These are phyloP conservation scores for Cephalotes varians DNA, from an alignment of 2,888 invertebrate genomes.

Conservation along the genomic window DNA sequence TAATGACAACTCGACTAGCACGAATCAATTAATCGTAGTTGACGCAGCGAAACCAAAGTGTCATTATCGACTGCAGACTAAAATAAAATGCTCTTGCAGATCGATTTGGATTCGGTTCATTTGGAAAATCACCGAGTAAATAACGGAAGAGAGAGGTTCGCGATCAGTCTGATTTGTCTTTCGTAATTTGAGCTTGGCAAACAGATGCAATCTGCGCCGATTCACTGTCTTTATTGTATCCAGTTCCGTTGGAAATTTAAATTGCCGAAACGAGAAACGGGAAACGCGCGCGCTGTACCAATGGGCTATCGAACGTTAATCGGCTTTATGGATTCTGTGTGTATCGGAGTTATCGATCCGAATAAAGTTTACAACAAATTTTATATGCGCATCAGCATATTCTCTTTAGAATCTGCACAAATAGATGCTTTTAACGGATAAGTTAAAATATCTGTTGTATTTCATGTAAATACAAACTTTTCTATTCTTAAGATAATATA, in stretches of 20 bases:
- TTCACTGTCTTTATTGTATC: slow-evolving; percentile 48
- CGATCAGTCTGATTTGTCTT: slow-evolving; percentile 59
- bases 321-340: slow-evolving; percentile 54
- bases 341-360: slow-evolving; percentile 40
- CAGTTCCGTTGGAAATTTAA: slow-evolving; percentile 50
- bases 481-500: background rate
- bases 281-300: slow-evolving; percentile 27
- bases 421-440: slow-evolving; percentile 37
- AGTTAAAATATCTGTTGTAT: slow-evolving; percentile 10
- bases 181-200: slow-evolving; percentile 55
- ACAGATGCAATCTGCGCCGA: slow-evolving; percentile 41
- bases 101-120: slow-evolving; percentile 66
- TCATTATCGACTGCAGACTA: slow-evolving; percentile 72
- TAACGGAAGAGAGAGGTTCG: slow-evolving; percentile 49
- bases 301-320: slow-evolving; percentile 44
- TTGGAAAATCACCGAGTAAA: slow-evolving; percentile 69
- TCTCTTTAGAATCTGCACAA: slow-evolving; percentile 14
- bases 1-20: slow-evolving; percentile 72
- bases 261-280: slow-evolving; percentile 50
- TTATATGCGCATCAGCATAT: slow-evolving; percentile 15
- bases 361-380: slow-evolving; percentile 48
- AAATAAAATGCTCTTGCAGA: slow-evolving; percentile 71
- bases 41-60: slow-evolving; percentile 75
- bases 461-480: background rate
- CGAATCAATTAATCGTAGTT: slow-evolving; percentile 76